These are phyloP conservation scores for Centropus bengalensis DNA, from an alignment of 2,113 vertebrate genomes.

Conservation along the genomic window DNA sequence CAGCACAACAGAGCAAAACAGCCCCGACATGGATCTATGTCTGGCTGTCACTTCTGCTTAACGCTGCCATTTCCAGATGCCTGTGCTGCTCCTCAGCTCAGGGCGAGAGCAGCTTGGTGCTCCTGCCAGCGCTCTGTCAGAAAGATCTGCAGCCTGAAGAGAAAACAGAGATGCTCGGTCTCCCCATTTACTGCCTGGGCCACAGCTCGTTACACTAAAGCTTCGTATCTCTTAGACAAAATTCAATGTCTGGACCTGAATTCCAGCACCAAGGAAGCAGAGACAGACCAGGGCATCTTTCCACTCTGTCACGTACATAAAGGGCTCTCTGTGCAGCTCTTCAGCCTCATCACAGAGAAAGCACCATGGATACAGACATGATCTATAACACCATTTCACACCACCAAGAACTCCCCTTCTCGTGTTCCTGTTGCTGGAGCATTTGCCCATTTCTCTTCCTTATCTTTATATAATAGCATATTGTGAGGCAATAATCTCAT, in stretches of 20 bases:
- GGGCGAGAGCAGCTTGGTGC: background rate
- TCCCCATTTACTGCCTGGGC: background rate
- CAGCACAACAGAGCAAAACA: slow-evolving; percentile 30
- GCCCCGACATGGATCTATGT: background rate
- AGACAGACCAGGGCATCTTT: background rate
- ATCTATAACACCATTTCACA: accelerated
- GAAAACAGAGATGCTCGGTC: background rate
- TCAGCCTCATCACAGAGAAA: background rate
- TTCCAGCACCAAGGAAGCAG: background rate
- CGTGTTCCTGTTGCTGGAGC: background rate
- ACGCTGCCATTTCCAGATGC: background rate
- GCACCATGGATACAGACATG: background rate
- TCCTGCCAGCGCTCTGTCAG: slow-evolving; percentile 42
- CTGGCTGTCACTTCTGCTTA: slow-evolving; percentile 24
- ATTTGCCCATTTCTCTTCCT: background rate
- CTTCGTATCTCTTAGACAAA: background rate
- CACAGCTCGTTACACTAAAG: background rate
- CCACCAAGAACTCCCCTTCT: background rate
- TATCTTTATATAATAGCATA: background rate
- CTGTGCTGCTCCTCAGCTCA: background rate
- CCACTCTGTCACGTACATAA: background rate
- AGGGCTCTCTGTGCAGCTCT: background rate
- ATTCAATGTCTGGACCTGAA: background rate
- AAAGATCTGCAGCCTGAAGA: background rate
- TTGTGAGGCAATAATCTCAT: background rate